These are phyloP conservation scores for Drosophila fulvimacula DNA, from an alignment of 2,888 invertebrate species.

Conservation along the genomic window DNA sequence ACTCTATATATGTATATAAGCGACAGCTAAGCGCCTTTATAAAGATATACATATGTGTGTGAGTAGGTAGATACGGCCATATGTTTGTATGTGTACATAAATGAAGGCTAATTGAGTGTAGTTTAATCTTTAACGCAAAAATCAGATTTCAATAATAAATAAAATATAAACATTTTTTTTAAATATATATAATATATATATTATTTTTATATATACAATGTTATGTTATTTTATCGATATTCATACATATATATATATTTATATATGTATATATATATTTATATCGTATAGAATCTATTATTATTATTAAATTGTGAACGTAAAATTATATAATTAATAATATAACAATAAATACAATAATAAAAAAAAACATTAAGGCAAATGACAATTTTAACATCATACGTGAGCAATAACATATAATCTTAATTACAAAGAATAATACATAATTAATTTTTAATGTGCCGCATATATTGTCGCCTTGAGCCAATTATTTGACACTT, in stretches of 20 bases:
- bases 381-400: too few species aligned
- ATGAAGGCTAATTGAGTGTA: not conserved
- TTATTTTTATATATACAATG: too few species aligned
- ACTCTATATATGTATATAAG: not conserved
- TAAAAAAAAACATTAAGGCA: not conserved
- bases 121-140: too few species aligned
- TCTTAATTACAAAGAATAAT: conserved; percentile 6
- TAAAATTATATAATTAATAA: too few species aligned
- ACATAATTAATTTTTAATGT: conserved; percentile 5
- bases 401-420: conserved; percentile 20
- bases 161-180: too few species aligned
- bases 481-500: conserved; percentile 23
- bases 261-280: too few species aligned
- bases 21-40: conserved; percentile 9
- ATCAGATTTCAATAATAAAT: too few species aligned
- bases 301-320: too few species aligned
- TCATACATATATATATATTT: too few species aligned
- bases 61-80: not conserved
- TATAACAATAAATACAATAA: not conserved
- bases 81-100: not conserved
- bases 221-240: too few species aligned
- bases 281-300: too few species aligned
- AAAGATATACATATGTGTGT: not conserved
- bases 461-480: conserved; percentile 16
- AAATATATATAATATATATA: too few species aligned